Evolutionary conservation across 1,140 invertebrate genomes (phyloP).

Genomic region (Drosophila sproati): DNA sequence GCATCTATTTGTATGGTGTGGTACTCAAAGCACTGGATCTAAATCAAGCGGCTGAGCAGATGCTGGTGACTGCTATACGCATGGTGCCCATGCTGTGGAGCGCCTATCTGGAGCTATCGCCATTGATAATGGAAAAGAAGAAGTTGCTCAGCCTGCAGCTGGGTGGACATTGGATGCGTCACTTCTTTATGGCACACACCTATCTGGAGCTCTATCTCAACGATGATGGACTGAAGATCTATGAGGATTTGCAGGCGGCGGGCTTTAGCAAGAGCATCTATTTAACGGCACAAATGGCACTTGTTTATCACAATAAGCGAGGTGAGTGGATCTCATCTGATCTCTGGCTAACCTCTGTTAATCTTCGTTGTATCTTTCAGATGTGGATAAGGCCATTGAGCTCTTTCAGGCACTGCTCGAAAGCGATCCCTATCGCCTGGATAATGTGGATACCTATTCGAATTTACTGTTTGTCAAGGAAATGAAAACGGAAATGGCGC

Average conservation of each 20-base stretch:
- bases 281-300: constrained; percentile 95
- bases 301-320: constrained; percentile 96
- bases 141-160: constrained; percentile 89
- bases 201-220: constrained; percentile 96
- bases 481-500: constrained; percentile 95
- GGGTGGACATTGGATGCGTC: constrained; percentile 97
- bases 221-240: constrained; percentile 94
- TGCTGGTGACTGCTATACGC: constrained; percentile 91
- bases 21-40: constrained; percentile 95
- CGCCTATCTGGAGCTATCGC: constrained; percentile 96
- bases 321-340: constrained; percentile 85
- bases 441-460: constrained; percentile 98
- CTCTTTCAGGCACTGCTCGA: constrained; percentile 93
- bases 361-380: constrained; percentile 86
- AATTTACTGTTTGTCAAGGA: constrained; percentile 98
- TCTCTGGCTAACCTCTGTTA: background rate
- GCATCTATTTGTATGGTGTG: constrained; percentile 95
- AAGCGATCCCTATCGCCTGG: constrained; percentile 95
- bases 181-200: constrained; percentile 96
- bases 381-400: constrained; percentile 95
- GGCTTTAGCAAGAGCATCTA: constrained; percentile 96
- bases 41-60: constrained; percentile 89
- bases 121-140: constrained; percentile 92
- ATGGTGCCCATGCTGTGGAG: constrained; percentile 95
- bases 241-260: constrained; percentile 89